Base-by-base conservation (phyloP, 2,113 vertebrate genomes). In the Cheilinus undulatus region DNA sequence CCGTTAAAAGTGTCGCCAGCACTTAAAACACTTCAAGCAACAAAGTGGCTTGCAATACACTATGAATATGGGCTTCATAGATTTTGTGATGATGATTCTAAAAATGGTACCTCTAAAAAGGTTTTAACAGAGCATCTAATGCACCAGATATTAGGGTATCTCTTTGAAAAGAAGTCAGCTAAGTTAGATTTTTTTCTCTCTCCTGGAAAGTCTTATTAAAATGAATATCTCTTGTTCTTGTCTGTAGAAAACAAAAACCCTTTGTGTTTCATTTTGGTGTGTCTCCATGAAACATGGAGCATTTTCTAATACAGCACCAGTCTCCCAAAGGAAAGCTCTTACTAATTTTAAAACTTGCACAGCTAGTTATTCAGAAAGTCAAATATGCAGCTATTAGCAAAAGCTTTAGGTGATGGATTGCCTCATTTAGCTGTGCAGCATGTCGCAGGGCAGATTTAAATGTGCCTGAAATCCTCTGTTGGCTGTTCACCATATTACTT, bases 341-440 rank as follows among this genome's bases (percentile, higher is more conserved):
- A 34, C 40, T 62, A 30, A 69, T 80, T 78, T 62, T 67, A 43
- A 63, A 62, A 66, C 50, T 19, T 66, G 24, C 51, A 52, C 42
- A 32, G 61, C 42, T 43, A 60, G 59, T 69, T 54, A 78, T 81
- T 78, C 43, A 73, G 50, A 22, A 38, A 59, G 36, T 85, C 34
- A 69, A 83, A 76, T 56, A 26, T 73, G 60, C 30, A 9, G 22
- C 53, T 69, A 42, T 76, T 80, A 50, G 57, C 52, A 32, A 45
- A 72, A 59, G 48, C 46, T 51, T 73, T 56, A 73, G 26, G 38
- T 75, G 73, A 85, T 78, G 49, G 57, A 87, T 76, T 7, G 7
- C 51, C 36, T 78, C 20, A 78, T 86, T 86, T 77, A 82, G 51
- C 69, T 40, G 59, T 52, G 54, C 48, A 49, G 23, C 40, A 57